Percentiles rank a stretch among this genome's conserved stretches.
Conservation (phyloP, 1,140 invertebrate species). For the Drosophila kanapiae region DNA sequence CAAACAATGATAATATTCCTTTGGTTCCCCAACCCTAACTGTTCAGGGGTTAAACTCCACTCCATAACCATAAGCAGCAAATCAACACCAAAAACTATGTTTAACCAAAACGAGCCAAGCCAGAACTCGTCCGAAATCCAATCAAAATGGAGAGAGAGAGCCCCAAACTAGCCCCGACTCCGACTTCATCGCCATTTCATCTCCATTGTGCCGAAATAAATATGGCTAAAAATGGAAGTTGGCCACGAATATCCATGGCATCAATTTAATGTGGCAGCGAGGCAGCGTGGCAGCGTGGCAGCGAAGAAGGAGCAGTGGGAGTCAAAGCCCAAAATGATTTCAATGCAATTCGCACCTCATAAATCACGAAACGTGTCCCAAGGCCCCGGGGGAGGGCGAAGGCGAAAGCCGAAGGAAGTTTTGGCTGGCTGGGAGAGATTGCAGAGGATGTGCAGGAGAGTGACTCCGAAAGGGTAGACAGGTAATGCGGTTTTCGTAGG, state of each 20-base stretch:
- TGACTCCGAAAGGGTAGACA: slow-evolving; percentile 24
- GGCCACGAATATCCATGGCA: slow-evolving; percentile 67
- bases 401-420: slow-evolving; percentile 37
- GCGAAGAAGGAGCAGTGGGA: slow-evolving; percentile 11
- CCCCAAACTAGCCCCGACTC: slow-evolving; percentile 17
- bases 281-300: not conserved
- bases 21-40: not conserved
- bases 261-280: slow-evolving; percentile 77
- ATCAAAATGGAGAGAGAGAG: slow-evolving; percentile 58
- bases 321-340: slow-evolving; percentile 67
- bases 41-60: slow-evolving; percentile 16
- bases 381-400: slow-evolving; percentile 33
- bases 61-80: slow-evolving; percentile 27
- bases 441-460: slow-evolving; percentile 34
- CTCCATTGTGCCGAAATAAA: slow-evolving; percentile 55
- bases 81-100: slow-evolving; percentile 27
- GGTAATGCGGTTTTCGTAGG: slow-evolving; percentile 51
- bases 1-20: not conserved
- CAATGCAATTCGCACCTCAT: slow-evolving; percentile 85
- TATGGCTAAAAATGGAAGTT: slow-evolving; percentile 55
- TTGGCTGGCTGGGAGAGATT: slow-evolving; percentile 38
- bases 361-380: slow-evolving; percentile 85
- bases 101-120: slow-evolving; percentile 7
- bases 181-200: slow-evolving; percentile 45
- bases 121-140: slow-evolving; percentile 60